phyloP scores from a whole-genome alignment of 2,113 vertebrate species.

The Pituophis catenifer region DNA sequence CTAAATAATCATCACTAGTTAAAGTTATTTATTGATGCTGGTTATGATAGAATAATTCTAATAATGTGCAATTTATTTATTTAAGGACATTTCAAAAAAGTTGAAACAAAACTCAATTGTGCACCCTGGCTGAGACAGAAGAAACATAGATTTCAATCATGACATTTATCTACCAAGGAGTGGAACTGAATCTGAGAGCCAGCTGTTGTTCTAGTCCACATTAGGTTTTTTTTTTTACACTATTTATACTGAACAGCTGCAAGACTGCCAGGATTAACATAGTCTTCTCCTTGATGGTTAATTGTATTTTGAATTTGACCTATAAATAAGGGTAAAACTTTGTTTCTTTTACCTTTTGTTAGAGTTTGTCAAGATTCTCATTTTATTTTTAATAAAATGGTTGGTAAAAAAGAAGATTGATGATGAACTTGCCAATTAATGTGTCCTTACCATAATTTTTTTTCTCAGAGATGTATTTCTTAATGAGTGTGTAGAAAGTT shows the following conservation, averaged over 20 bases:
- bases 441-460: background rate
- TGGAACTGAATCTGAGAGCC: background rate
- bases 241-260: background rate
- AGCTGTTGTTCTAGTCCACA: background rate
- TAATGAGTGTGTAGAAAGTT: background rate
- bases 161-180: background rate
- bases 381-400: background rate
- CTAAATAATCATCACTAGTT: background rate
- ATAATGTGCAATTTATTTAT: background rate
- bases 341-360: background rate
- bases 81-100: background rate
- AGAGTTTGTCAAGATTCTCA: background rate
- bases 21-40: background rate
- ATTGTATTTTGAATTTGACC: background rate
- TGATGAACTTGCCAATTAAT: background rate
- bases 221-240: background rate
- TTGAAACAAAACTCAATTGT: background rate
- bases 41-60: background rate
- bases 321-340: background rate
- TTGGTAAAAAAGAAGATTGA: background rate
- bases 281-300: background rate
- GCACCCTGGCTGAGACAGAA: background rate
- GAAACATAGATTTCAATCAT: background rate
- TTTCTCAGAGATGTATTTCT: background rate
- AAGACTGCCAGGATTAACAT: background rate